Percentiles rank a stretch among this genome's conserved stretches.
Conservation (phyloP, 2,888 invertebrate species). For the Mythimna vitellina region DNA sequence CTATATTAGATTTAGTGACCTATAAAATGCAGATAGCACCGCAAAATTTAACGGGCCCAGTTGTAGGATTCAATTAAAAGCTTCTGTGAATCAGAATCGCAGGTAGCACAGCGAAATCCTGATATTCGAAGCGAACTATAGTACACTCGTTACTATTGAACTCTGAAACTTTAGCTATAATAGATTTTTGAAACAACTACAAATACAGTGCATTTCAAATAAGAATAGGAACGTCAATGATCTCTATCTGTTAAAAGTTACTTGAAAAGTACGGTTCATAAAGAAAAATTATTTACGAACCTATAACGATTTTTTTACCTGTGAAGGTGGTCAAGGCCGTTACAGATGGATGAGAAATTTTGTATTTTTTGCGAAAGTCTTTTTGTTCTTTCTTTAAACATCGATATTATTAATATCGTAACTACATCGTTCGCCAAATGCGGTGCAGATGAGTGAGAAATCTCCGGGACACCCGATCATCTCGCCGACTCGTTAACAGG, state of each 20-base stretch:
- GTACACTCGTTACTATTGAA: background rate
- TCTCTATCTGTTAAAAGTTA: too few species aligned
- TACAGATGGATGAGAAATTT: conserved; percentile 62
- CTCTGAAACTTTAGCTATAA: conserved; percentile 6
- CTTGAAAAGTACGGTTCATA: too few species aligned
- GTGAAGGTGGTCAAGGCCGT: conserved; percentile 42
- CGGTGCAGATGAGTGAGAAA: conserved; percentile 65
- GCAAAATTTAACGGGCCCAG: background rate
- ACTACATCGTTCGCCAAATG: conserved; percentile 38
- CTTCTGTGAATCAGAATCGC: background rate
- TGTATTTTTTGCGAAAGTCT: too few species aligned
- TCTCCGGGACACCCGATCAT: conserved; percentile 53
- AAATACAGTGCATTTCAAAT: too few species aligned
- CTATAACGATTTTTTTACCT: too few species aligned
- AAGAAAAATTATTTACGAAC: too few species aligned
- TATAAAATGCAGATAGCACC: background rate
- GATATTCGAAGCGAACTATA: background rate
- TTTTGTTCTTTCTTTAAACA: background rate
- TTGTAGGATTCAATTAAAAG: background rate
- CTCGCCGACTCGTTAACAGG: conserved; percentile 57
- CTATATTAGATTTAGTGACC: background rate
- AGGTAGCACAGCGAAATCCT: background rate
- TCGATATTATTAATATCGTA: conserved; percentile 29
- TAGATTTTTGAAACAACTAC: too few species aligned
- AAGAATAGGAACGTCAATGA: too few species aligned